These are phyloP conservation scores for Colletes latitarsis DNA, from an alignment of 1,140 invertebrate genomes.

Conservation along the genomic window DNA sequence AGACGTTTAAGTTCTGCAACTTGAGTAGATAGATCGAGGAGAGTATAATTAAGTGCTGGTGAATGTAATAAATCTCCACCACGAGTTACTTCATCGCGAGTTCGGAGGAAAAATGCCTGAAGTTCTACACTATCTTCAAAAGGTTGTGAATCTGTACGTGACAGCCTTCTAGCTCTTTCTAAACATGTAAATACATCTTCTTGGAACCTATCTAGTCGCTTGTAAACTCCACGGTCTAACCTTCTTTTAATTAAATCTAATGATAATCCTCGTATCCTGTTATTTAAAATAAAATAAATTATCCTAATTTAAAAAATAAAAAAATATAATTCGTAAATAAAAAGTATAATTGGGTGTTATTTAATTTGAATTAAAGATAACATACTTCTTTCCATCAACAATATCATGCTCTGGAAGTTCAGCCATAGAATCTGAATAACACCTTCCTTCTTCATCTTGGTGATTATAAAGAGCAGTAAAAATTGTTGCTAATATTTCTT, in stretches of 20 bases:
- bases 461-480: slow-evolving; percentile 98
- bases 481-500: slow-evolving; percentile 94
- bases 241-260: slow-evolving; percentile 92
- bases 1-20: slow-evolving; percentile 89
- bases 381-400: slow-evolving; percentile 85
- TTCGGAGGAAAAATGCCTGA: slow-evolving; percentile 94
- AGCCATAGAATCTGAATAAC: slow-evolving; percentile 97
- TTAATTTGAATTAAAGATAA: slow-evolving; percentile 23
- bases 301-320: not conserved
- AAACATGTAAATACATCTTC: slow-evolving; percentile 97
- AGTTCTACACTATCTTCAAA: slow-evolving; percentile 98
- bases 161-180: slow-evolving; percentile 92
- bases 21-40: slow-evolving; percentile 86
- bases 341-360: slow-evolving; percentile 5
- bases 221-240: slow-evolving; percentile 93
- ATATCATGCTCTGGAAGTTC: slow-evolving; percentile 96
- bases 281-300: slow-evolving; percentile 70
- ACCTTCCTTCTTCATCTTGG: slow-evolving; percentile 97
- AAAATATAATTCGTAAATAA: not conserved
- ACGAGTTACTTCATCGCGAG: slow-evolving; percentile 88
- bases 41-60: slow-evolving; percentile 91
- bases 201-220: slow-evolving; percentile 96
- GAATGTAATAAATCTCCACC: slow-evolving; percentile 91
- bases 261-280: slow-evolving; percentile 89
- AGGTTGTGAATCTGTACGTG: slow-evolving; percentile 94